These are phyloP conservation scores for Saguinus midas DNA, from an alignment of 2,113 vertebrate species.

Conservation along the genomic window DNA sequence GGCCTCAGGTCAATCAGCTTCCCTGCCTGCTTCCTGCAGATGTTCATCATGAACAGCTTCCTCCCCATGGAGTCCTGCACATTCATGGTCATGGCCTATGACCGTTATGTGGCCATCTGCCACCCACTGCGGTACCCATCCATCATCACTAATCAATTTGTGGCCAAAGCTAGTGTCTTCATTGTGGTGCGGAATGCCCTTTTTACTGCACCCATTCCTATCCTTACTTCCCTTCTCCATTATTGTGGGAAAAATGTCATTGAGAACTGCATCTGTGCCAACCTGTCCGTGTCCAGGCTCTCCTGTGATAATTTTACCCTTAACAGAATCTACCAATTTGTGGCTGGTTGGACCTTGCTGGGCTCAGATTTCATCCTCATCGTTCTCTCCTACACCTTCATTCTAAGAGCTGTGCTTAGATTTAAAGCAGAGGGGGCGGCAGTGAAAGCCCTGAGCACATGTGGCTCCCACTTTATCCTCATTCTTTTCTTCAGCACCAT, in stretches of 20 bases:
- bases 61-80: neutral
- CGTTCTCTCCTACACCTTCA: conserved; percentile 22
- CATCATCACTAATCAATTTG: neutral
- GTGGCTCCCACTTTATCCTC: conserved; percentile 33
- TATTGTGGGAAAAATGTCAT: conserved; percentile 39
- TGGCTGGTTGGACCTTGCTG: conserved; percentile 1
- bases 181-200: neutral
- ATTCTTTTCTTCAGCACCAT: conserved; percentile 45
- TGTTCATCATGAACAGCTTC: conserved; percentile 31
- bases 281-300: conserved; percentile 24
- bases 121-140: neutral
- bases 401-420: conserved; percentile 28
- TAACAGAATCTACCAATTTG: conserved; percentile 37
- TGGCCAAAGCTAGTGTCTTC: neutral
- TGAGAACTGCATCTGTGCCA: conserved; percentile 46
- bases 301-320: conserved; percentile 45
- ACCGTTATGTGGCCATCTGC: conserved; percentile 7
- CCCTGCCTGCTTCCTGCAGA: conserved; percentile 38
- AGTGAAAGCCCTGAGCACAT: conserved; percentile 17
- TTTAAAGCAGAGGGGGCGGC: neutral
- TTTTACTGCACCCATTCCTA: neutral
- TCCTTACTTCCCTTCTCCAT: neutral
- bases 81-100: conserved; percentile 23
- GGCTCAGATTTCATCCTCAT: conserved; percentile 45
- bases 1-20: neutral